Conservation (phyloP, 2,888 invertebrate species). For the Drosophila pseudotalamancana region DNA sequence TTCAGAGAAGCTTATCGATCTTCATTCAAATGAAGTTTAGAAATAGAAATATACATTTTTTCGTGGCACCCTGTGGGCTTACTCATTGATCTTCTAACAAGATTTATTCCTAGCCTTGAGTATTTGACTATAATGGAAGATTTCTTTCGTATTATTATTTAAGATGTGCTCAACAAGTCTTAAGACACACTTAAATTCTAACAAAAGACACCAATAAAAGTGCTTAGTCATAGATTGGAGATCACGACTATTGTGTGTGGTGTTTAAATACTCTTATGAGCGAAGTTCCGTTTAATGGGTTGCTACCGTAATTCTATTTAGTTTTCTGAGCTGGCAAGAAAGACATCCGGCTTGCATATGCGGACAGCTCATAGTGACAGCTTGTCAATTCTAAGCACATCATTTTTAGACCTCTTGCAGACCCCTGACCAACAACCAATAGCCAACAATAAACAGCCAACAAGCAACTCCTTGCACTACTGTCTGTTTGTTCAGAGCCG, state of each 20-base stretch:
- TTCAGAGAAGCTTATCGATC: not conserved
- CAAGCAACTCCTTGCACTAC: constrained; percentile 49
- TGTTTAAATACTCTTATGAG: not conserved
- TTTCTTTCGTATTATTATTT: not conserved
- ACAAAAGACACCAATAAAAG: not conserved
- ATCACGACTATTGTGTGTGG: not conserved
- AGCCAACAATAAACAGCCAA: too few relatives aligned
- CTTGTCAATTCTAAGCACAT: constrained; percentile 79
- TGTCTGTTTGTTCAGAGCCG: constrained; percentile 65
- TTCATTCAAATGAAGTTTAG: not conserved
- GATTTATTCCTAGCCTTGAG: not conserved
- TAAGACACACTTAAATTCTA: not conserved
- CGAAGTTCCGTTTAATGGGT: constrained; percentile 34
- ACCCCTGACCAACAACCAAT: constrained; percentile 39
- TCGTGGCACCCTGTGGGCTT: too few relatives aligned
- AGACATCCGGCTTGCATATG: constrained; percentile 71
- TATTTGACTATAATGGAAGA: not conserved
- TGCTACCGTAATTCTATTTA: constrained; percentile 29
- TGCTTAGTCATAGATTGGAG: not conserved
- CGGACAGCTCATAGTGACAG: constrained; percentile 50
- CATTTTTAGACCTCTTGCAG: constrained; percentile 42
- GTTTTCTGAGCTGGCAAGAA: constrained; percentile 28
- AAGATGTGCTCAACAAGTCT: not conserved
- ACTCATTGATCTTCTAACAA: too few relatives aligned
- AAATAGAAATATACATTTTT: not conserved